Evolutionary conservation across 2,797 vertebrate species (phyloP), one percentile per base, ranked within the genome.

Genomic region (Nothura maculosa): DNA sequence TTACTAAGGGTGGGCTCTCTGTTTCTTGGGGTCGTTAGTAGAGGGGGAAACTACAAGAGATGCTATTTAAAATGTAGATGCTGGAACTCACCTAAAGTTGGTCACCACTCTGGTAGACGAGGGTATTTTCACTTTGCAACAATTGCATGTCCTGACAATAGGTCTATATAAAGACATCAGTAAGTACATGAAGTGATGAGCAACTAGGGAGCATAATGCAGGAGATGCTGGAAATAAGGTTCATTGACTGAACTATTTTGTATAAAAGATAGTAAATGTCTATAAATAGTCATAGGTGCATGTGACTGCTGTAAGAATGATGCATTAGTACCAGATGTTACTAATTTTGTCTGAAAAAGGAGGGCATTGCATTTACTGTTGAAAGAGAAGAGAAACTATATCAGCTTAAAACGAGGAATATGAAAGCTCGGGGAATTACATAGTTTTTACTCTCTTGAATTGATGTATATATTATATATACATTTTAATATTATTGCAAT

Each of bases 391-490:
- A 79, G 47, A 64, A 70, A 70, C 4, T 7, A 3, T 9, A 67
- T 36, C 4, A 47, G 50, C 45, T 68, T 40, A 60, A 81, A 89
- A 84, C 7, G 3, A 28, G 17, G 6, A 52, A 19, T 50, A 52
- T 19, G 32, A 38, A 69, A 13, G 25, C 16, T 36, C 10, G 20
- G n/a, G 47, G 32, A 17, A 85, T 58, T 66, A 21, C 13, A 32
- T 4, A 32, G 7, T 57, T 78, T 69, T 58, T 58, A 52, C 7
- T 32, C 2, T 74, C 32, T 32, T 57, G 22, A 50, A 32, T 87
- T 68, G 73, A 34, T 57, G 30, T 0, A 1, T 19, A 2, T 2
- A 6, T 5, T 7, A 62, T 25, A 2, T 4, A 13, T 36, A 1
- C 9, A 14, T 60, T 30, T 85, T 38, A 68, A 14, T 4, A 5